Percentiles rank a stretch among this genome's conserved stretches.
Conservation (phyloP, 2,888 invertebrate species). For the Desoria tigrina region DNA sequence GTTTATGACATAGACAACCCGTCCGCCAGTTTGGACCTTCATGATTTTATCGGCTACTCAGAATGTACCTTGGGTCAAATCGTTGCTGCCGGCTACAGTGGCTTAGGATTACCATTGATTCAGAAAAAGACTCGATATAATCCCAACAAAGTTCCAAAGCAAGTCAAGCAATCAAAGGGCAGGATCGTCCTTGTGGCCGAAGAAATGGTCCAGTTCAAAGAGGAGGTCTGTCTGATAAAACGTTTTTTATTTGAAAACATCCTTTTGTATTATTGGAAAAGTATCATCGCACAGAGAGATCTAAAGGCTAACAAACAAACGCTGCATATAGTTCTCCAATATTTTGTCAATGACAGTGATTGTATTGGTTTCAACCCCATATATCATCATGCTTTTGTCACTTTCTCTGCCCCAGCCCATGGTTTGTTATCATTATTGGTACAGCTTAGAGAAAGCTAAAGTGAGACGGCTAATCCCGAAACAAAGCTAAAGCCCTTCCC, state of each 20-base stretch:
- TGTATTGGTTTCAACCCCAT: not conserved
- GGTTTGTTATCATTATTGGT: no score
- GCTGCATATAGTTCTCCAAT: not conserved
- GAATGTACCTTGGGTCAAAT: slow-evolving; percentile 61
- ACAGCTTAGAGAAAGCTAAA: no score
- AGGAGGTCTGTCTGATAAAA: slow-evolving; percentile 34
- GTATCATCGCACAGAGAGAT: no score
- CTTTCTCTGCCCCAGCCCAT: not conserved
- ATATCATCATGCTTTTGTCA: not conserved
- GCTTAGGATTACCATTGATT: slow-evolving; percentile 40
- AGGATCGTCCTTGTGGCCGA: slow-evolving; percentile 42
- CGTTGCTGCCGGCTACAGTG: slow-evolving; percentile 55
- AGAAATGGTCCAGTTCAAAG: slow-evolving; percentile 46
- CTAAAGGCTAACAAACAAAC: no score
- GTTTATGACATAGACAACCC: slow-evolving; percentile 58
- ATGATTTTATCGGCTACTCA: slow-evolving; percentile 61
- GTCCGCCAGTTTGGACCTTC: slow-evolving; percentile 55
- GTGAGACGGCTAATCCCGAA: no score
- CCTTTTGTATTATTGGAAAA: no score
- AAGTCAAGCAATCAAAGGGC: slow-evolving; percentile 37
- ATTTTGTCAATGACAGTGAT: not conserved
- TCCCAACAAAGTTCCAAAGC: slow-evolving; percentile 35
- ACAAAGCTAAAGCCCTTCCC: no score
- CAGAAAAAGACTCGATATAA: slow-evolving; percentile 45
- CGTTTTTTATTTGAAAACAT: not conserved